phyloP scores from a whole-genome alignment of 2,888 invertebrate genomes.

The Torymus tubicola region DNA sequence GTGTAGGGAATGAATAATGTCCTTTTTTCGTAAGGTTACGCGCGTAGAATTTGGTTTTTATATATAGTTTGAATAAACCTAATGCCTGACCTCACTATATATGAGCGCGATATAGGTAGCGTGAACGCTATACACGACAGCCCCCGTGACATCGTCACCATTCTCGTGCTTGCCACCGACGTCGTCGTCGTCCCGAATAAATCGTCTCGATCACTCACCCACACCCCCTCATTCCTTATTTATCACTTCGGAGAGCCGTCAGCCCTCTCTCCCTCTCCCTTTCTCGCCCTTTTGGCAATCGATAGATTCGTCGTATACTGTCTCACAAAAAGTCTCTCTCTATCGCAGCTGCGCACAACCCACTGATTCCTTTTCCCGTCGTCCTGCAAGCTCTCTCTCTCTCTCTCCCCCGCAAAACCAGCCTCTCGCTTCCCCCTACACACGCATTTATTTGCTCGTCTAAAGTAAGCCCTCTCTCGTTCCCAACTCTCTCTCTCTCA shows the following conservation, averaged over 20 bases:
- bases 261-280: constrained; percentile 9
- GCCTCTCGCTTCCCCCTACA: background rate
- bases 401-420: background rate
- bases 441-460: constrained; percentile 9
- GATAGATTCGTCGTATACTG: constrained; percentile 59
- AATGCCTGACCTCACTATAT: no score
- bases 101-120: no score
- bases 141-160: background rate
- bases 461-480: background rate
- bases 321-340: constrained; percentile 50
- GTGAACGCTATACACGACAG: no score
- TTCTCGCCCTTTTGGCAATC: constrained; percentile 54
- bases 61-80: no score
- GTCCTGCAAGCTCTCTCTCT: constrained; percentile 1
- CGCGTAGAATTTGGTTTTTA: no score
- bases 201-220: background rate
- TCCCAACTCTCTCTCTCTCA: background rate
- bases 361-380: constrained; percentile 27
- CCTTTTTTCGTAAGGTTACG: no score
- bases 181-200: background rate
- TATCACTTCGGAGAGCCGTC: constrained; percentile 4
- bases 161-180: background rate
- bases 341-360: constrained; percentile 60
- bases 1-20: no score
- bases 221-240: constrained; percentile 17